A percentile compares a stretch with the other conserved stretches of the same genome.
Evolutionary conservation across 2,113 vertebrate genomes (phyloP).

Genomic region (Nycticebus coucang): DNA sequence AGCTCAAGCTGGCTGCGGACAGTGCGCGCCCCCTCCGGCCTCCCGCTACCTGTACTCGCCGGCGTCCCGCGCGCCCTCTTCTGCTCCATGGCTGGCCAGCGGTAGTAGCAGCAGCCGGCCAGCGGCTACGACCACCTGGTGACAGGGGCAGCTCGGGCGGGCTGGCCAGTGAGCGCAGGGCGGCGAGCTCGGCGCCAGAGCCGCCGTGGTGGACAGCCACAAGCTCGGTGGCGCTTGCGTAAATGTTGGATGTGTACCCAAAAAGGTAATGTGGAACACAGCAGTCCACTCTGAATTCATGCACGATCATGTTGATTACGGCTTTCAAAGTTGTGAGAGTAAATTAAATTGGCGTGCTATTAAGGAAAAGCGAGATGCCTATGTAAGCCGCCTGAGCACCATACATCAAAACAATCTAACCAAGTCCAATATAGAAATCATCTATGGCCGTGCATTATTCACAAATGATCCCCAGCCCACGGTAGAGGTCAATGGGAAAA

Average conservation of each 20-base stretch:
- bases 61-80: neutral
- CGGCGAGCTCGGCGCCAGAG: conserved; percentile 91
- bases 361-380: conserved; percentile 95
- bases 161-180: conserved; percentile 92
- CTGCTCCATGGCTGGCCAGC: conserved; percentile 52
- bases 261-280: too few species aligned
- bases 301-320: too few species aligned
- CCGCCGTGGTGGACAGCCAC: conserved; percentile 91
- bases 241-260: too few species aligned
- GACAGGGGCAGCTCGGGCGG: conserved; percentile 93
- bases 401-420: conserved; percentile 94
- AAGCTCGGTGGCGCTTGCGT: conserved; percentile 96
- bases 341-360: conserved; percentile 86
- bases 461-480: conserved; percentile 88
- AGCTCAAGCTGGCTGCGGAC: neutral
- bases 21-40: conserved; percentile 77
- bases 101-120: neutral
- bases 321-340: too few species aligned
- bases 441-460: conserved; percentile 92
- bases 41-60: conserved; percentile 75
- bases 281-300: too few species aligned
- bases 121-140: conserved; percentile 91
- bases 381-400: conserved; percentile 91
- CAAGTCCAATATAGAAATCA: conserved; percentile 92
- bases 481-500: conserved; percentile 91